Conservation (phyloP, 1,140 invertebrate species). For the Drosophila chauvacae region DNA sequence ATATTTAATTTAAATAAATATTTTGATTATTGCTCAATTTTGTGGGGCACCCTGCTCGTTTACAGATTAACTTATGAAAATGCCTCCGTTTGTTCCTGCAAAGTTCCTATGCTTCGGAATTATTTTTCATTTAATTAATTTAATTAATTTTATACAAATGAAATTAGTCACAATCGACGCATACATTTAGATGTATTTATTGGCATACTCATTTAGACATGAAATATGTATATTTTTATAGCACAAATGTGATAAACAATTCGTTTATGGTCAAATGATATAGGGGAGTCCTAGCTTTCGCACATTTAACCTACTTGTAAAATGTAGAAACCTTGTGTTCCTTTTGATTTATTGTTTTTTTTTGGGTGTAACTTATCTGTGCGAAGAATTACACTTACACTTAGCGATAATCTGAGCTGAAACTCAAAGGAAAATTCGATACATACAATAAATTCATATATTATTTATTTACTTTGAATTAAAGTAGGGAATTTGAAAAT, state of each 20-base stretch:
- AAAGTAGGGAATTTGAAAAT: constrained; percentile 52
- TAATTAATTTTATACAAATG: constrained; percentile 47
- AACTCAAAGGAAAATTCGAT: constrained; percentile 48
- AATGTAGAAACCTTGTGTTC: not conserved
- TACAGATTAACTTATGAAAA: constrained; percentile 52
- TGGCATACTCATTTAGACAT: constrained; percentile 31
- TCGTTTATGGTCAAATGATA: constrained; percentile 45
- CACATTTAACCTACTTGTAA: constrained; percentile 27
- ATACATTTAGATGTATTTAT: constrained; percentile 56
- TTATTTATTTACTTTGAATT: constrained; percentile 26
- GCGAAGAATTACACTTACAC: constrained; percentile 57
- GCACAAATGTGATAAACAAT: constrained; percentile 56
- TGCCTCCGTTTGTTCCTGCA: constrained; percentile 57
- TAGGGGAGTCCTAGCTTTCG: constrained; percentile 10
- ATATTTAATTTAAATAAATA: too few relatives aligned
- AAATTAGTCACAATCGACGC: constrained; percentile 78
- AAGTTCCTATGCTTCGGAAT: constrained; percentile 8
- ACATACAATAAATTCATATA: constrained; percentile 59
- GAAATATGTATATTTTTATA: constrained; percentile 45
- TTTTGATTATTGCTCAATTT: not conserved
- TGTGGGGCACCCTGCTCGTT: not conserved
- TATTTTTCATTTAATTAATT: not conserved
- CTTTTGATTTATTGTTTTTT: constrained; percentile 12
- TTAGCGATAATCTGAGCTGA: constrained; percentile 29
- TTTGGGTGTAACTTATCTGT: constrained; percentile 82